These are phyloP conservation scores for Oxyura jamaicensis DNA, from an alignment of 2,113 vertebrate species.

Conservation along the genomic window DNA sequence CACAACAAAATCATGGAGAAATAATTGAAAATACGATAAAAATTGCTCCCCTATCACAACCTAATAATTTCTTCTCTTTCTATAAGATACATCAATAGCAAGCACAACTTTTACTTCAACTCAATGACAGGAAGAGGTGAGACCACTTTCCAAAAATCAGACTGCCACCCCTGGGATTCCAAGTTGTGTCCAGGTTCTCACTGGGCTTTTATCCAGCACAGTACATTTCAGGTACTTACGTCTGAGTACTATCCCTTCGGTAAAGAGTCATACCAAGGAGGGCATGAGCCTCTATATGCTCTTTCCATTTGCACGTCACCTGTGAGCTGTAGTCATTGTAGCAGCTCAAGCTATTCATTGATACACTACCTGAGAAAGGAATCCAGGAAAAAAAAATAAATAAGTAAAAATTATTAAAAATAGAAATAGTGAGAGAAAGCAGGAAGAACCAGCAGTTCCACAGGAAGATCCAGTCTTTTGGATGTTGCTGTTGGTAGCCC, in stretches of 20 bases:
- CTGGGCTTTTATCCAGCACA: background rate
- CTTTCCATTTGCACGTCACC: slow-evolving; percentile 77
- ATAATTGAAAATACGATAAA: background rate
- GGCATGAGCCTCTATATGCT: background rate
- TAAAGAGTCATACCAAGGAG: slow-evolving; percentile 71
- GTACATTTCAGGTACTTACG: slow-evolving; percentile 56
- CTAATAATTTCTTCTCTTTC: background rate
- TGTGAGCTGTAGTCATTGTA: slow-evolving; percentile 75
- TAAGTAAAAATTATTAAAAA: background rate
- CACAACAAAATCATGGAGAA: background rate
- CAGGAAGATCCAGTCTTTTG: background rate
- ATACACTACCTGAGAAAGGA: slow-evolving; percentile 63
- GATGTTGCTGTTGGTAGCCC: background rate
- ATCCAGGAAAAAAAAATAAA: background rate
- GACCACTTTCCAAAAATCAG: background rate
- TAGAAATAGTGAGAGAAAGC: background rate
- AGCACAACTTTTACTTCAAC: background rate
- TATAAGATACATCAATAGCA: background rate
- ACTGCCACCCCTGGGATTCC: background rate
- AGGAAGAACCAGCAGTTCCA: background rate
- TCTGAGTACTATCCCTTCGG: background rate
- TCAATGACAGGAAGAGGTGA: background rate
- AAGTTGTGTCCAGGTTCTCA: background rate
- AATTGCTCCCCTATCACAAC: background rate
- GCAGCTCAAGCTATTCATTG: slow-evolving; percentile 76